These are phyloP conservation scores for Philereme vetulata DNA, from an alignment of 2,888 invertebrate genomes.

Conservation along the genomic window DNA sequence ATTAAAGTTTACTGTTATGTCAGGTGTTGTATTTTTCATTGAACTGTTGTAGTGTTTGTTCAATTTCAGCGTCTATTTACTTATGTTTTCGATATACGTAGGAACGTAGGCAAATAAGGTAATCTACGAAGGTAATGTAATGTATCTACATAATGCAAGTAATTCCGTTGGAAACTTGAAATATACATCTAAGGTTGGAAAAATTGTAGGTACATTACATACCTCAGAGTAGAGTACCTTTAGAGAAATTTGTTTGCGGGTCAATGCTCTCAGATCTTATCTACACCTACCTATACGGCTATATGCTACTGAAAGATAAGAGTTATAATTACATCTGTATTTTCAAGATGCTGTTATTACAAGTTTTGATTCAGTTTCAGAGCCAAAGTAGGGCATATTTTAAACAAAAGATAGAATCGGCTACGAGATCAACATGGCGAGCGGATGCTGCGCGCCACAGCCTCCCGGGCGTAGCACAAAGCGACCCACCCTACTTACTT, in stretches of 20 bases:
- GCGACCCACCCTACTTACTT: slow-evolving; percentile 70
- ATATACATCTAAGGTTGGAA: too few species aligned
- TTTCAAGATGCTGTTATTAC: slow-evolving; percentile 25
- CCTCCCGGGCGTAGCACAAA: slow-evolving; percentile 80
- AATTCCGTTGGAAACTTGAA: too few species aligned
- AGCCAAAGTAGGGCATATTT: slow-evolving; percentile 23
- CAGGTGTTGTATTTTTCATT: slow-evolving; percentile 23
- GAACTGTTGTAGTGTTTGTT: slow-evolving; percentile 7
- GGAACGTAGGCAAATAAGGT: slow-evolving; percentile 1
- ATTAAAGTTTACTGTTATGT: slow-evolving; percentile 35
- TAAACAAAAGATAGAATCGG: slow-evolving; percentile 29
- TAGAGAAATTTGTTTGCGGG: slow-evolving; percentile 20
- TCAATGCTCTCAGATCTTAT: slow-evolving; percentile 23
- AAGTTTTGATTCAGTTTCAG: slow-evolving; percentile 9
- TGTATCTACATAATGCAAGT: too few species aligned
- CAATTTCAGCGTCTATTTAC: slow-evolving; percentile 14
- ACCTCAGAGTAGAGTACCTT: not conserved
- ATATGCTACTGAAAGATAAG: slow-evolving; percentile 20
- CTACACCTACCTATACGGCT: slow-evolving; percentile 16
- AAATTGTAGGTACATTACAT: not conserved
- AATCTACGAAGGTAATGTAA: not conserved
- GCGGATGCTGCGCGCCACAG: slow-evolving; percentile 79
- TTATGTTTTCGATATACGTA: slow-evolving; percentile 8
- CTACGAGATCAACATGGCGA: slow-evolving; percentile 60
- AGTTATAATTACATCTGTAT: slow-evolving; percentile 17